Evolutionary conservation across 2,113 vertebrate genomes (phyloP).

Genomic region (Coregonus clupeaformis): DNA sequence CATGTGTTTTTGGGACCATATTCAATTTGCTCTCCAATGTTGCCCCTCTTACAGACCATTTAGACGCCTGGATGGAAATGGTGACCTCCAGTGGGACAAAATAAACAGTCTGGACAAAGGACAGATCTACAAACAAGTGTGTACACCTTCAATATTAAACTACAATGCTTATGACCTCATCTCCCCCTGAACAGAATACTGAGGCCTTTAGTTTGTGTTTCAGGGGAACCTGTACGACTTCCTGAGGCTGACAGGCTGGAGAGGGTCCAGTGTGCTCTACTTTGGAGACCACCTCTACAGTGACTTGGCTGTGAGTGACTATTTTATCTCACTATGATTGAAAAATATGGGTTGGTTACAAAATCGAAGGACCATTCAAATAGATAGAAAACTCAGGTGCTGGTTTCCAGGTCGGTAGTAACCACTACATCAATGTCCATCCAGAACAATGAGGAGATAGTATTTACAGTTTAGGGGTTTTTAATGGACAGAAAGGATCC

Average conservation of each 20-base stretch:
- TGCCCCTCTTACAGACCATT: conserved; percentile 70
- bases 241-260: conserved; percentile 89
- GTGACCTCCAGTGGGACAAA: conserved; percentile 80
- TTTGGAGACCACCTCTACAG: conserved; percentile 98
- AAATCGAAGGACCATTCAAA: too few species aligned
- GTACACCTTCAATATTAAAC: not conserved
- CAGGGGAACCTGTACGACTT: conserved; percentile 96
- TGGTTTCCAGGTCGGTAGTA: too few species aligned
- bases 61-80: conserved; percentile 77
- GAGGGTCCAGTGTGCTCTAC: conserved; percentile 93
- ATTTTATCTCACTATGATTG: not conserved
- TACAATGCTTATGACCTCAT: not conserved
- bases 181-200: not conserved
- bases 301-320: conserved; percentile 86
- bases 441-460: too few species aligned
- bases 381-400: too few species aligned
- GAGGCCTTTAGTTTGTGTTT: conserved; percentile 10
- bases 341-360: too few species aligned
- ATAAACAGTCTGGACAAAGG: conserved; percentile 81
- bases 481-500: too few species aligned
- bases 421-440: too few species aligned
- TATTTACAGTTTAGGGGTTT: too few species aligned
- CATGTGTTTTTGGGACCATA: not conserved
- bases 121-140: conserved; percentile 83
- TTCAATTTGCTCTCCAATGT: not conserved